A percentile compares a stretch with the other conserved stretches of the same genome.
phyloP scores from a whole-genome alignment of 2,888 invertebrate genomes.

The Calameuta pallipes region DNA sequence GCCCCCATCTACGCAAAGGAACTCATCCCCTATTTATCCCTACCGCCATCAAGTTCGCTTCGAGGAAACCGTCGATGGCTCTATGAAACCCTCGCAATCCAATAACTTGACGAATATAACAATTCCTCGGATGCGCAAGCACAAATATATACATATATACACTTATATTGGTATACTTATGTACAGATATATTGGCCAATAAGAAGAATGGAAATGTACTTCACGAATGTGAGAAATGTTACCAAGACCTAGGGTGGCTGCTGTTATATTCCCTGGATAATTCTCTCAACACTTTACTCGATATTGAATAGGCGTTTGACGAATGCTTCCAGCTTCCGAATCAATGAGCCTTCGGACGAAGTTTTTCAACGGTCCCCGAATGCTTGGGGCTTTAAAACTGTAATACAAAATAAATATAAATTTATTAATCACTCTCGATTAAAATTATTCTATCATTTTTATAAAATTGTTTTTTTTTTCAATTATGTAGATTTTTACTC shows the following conservation, averaged over 20 bases:
- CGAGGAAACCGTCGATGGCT: background rate
- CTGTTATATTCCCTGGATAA: background rate
- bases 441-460: background rate
- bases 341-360: background rate
- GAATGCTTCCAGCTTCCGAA: background rate
- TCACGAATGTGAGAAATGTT: background rate
- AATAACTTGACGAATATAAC: slow-evolving; percentile 15
- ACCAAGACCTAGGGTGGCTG: background rate
- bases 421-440: background rate
- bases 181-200: background rate
- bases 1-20: background rate
- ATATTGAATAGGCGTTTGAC: background rate
- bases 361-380: background rate
- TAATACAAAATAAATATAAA: background rate
- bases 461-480: background rate
- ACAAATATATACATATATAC: background rate
- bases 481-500: background rate
- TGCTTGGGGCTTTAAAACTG: background rate
- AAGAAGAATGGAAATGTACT: background rate
- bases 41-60: slow-evolving; percentile 1
- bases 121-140: background rate
- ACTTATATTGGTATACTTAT: background rate
- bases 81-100: slow-evolving; percentile 14
- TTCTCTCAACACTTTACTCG: background rate
- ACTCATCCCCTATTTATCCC: slow-evolving; percentile 5